These are phyloP conservation scores for Stenodera caucasica DNA, from an alignment of 2,888 invertebrate genomes.

Conservation along the genomic window DNA sequence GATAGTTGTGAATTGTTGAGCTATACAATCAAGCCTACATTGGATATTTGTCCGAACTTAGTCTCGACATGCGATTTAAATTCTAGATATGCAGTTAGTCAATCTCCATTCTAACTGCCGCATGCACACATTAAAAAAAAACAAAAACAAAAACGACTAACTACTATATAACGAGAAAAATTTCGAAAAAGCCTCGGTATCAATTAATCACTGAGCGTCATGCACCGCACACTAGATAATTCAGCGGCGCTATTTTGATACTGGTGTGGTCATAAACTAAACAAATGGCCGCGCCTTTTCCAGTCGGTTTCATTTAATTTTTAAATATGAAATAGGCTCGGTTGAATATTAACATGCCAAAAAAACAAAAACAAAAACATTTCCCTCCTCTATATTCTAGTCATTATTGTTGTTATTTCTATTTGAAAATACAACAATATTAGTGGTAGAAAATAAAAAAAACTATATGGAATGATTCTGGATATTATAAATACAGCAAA, in stretches of 20 bases:
- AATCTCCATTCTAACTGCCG: background rate
- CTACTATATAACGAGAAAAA: constrained; percentile 1
- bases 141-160: background rate
- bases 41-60: too few species aligned
- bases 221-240: constrained; percentile 10
- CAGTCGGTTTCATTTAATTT: constrained; percentile 39
- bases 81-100: background rate
- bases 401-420: background rate
- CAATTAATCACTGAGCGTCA: constrained; percentile 14
- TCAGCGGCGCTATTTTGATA: constrained; percentile 24
- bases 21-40: too few species aligned
- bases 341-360: constrained; percentile 38
- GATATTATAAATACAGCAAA: background rate
- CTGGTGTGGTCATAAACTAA: constrained; percentile 23
- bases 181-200: constrained; percentile 8
- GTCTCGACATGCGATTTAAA: background rate
- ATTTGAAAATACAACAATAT: too few species aligned
- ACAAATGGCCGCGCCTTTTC: constrained; percentile 29
- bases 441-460: background rate
- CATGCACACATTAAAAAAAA: background rate
- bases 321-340: constrained; percentile 44
- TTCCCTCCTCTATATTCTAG: background rate
- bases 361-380: too few species aligned
- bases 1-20: too few species aligned
- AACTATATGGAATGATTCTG: background rate